Evolutionary conservation across 2,888 invertebrate genomes (phyloP).

Genomic region (Tipula confusa): DNA sequence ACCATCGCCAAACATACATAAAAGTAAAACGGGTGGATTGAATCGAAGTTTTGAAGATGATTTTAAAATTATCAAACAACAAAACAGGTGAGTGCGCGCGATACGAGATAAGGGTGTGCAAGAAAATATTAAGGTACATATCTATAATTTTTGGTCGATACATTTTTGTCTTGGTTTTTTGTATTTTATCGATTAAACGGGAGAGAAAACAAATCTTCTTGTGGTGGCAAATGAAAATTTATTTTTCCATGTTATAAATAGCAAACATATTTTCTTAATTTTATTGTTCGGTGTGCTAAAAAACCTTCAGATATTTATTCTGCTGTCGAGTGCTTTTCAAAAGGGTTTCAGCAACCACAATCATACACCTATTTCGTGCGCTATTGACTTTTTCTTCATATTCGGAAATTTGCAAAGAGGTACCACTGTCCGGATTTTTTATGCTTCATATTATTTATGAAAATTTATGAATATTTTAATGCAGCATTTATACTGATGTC

Average conservation of each 20-base stretch:
- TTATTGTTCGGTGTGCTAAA: not conserved
- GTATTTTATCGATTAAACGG: not conserved
- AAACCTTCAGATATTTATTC: too few relatives aligned
- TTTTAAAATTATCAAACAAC: constrained; percentile 26
- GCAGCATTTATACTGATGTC: too few relatives aligned
- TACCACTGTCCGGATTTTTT: too few relatives aligned
- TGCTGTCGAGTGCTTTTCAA: too few relatives aligned
- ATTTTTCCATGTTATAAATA: not conserved
- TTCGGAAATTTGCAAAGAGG: too few relatives aligned
- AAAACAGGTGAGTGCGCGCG: not conserved
- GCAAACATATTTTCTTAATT: not conserved
- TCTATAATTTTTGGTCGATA: not conserved
- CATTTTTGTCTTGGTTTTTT: not conserved
- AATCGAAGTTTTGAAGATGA: constrained; percentile 20
- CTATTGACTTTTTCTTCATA: too few relatives aligned
- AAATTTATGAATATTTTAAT: too few relatives aligned
- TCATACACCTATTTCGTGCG: too few relatives aligned
- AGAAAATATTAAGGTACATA: not conserved
- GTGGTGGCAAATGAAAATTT: not conserved
- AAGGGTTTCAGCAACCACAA: too few relatives aligned
- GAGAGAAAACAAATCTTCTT: not conserved
- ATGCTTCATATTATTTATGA: too few relatives aligned
- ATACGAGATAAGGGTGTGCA: not conserved
- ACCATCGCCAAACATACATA: constrained; percentile 36
- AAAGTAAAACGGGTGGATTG: not conserved